Percentiles rank a stretch among this genome's conserved stretches.
phyloP scores from a whole-genome alignment of 2,113 vertebrate genomes.

The Etheostoma cragini region DNA sequence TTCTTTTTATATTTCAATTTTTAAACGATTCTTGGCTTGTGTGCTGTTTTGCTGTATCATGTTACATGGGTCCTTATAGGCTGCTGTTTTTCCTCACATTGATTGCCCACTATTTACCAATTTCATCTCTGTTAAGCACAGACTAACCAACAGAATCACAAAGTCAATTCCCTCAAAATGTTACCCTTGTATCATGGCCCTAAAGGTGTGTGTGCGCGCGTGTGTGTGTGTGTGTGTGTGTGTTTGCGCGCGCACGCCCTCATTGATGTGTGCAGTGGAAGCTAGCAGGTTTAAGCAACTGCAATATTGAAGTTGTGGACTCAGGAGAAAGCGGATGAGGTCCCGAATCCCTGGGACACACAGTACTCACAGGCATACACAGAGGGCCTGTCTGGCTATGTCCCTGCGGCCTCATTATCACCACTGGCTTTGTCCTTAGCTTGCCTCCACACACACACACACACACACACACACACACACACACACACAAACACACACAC shows the following conservation, averaged over 20 bases:
- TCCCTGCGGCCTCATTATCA: constrained; percentile 85
- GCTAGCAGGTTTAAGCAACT: constrained; percentile 74
- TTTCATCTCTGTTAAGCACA: constrained; percentile 49
- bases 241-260: constrained; percentile 18
- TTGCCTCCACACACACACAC: constrained; percentile 71
- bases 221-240: constrained; percentile 44
- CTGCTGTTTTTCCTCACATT: constrained; percentile 30
- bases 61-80: constrained; percentile 4
- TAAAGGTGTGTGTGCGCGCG: constrained; percentile 46
- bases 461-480: constrained; percentile 45
- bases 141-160: constrained; percentile 54
- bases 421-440: constrained; percentile 83
- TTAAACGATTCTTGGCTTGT: neutral
- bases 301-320: constrained; percentile 79
- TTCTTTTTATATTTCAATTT: neutral
- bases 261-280: constrained; percentile 69
- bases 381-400: constrained; percentile 79
- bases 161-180: constrained; percentile 70
- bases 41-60: constrained; percentile 47
- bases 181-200: constrained; percentile 63
- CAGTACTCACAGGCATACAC: constrained; percentile 48
- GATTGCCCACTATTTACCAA: constrained; percentile 51
- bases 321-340: constrained; percentile 74
- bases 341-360: constrained; percentile 66
- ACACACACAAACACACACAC: constrained; percentile 60